A percentile compares a stretch with the other conserved stretches of the same genome.
These are phyloP conservation scores for Actenoides lindsayi DNA, from an alignment of 2,113 vertebrate species.

Conservation along the genomic window DNA sequence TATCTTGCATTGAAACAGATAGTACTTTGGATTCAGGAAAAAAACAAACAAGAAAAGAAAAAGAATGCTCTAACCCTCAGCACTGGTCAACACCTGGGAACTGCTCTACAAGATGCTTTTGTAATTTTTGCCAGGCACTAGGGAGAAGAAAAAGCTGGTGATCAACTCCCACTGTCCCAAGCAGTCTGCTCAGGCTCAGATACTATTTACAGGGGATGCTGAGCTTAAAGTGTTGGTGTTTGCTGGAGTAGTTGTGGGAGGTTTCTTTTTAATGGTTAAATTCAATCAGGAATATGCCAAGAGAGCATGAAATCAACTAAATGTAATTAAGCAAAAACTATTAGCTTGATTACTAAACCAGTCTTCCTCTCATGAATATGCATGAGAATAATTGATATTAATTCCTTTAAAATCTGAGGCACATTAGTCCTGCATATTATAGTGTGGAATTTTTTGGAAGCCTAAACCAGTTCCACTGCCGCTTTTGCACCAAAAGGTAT, in stretches of 20 bases:
- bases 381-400: conserved; percentile 54
- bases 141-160: background rate
- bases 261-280: conserved; percentile 11
- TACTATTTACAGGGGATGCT: background rate
- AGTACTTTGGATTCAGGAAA: background rate
- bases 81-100: background rate
- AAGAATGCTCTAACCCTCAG: background rate
- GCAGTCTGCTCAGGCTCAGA: conserved; percentile 6
- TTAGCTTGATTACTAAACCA: conserved; percentile 69
- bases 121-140: background rate
- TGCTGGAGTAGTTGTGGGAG: conserved; percentile 11
- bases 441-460: background rate
- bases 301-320: conserved; percentile 59
- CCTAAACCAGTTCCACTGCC: background rate
- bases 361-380: conserved; percentile 58
- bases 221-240: background rate
- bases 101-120: background rate
- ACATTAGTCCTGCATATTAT: conserved; percentile 16
- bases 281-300: conserved; percentile 51
- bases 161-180: background rate
- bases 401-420: conserved; percentile 31
- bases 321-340: conserved; percentile 65
- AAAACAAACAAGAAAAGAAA: background rate
- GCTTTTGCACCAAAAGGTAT: background rate
- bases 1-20: background rate